A percentile compares a stretch with the other conserved stretches of the same genome.
Conservation (phyloP, 2,113 vertebrate genomes). For the Ammodytes marinus region DNA sequence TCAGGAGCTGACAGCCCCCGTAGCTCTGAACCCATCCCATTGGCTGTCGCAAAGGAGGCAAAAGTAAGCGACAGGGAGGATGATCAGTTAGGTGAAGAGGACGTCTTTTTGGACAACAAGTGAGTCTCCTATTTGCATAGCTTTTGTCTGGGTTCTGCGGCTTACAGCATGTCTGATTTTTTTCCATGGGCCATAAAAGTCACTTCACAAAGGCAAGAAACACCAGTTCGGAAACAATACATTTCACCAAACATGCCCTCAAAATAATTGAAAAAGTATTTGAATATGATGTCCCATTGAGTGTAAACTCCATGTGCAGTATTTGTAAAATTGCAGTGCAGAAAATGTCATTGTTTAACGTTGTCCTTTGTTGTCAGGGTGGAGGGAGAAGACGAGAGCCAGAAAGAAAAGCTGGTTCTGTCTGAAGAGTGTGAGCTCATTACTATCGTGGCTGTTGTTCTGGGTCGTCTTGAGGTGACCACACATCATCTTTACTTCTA, state of each 20-base stretch:
- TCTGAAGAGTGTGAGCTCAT: slow-evolving; percentile 98
- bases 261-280: neutral
- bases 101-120: slow-evolving; percentile 88
- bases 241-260: neutral
- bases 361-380: slow-evolving; percentile 75
- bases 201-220: neutral
- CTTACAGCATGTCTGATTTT: neutral
- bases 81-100: slow-evolving; percentile 93
- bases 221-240: neutral
- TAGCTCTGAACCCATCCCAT: slow-evolving; percentile 86
- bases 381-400: slow-evolving; percentile 90
- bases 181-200: neutral
- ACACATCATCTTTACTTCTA: slow-evolving; percentile 98
- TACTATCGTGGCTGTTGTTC: slow-evolving; percentile 91
- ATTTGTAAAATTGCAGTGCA: neutral
- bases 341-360: neutral
- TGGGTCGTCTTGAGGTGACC: slow-evolving; percentile 94
- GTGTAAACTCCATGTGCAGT: neutral
- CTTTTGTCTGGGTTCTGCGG: neutral
- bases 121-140: slow-evolving; percentile 78
- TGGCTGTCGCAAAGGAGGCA: slow-evolving; percentile 96
- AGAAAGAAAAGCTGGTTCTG: slow-evolving; percentile 94
- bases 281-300: neutral
- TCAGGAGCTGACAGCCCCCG: slow-evolving; percentile 90
- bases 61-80: slow-evolving; percentile 95